Conservation (phyloP, 2,888 invertebrate species). For the Pelosia muscerda region DNA sequence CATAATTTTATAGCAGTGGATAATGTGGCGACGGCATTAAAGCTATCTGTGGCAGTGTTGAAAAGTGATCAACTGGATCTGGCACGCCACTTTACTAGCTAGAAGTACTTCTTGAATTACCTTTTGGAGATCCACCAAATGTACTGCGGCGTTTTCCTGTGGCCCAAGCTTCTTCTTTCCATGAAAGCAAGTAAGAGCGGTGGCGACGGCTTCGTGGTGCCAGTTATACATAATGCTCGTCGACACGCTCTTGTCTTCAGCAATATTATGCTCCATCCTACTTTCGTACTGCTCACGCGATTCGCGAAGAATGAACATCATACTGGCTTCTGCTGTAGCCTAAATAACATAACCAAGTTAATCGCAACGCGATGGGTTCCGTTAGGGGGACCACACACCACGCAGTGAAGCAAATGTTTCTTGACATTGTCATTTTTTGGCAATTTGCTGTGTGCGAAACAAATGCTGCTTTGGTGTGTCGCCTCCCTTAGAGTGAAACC, state of each 20-base stretch:
- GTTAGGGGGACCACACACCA: too few species aligned
- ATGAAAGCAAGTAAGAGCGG: slow-evolving; percentile 25
- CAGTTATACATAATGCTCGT: slow-evolving; percentile 18
- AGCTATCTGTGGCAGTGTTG: too few species aligned
- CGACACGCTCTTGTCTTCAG: slow-evolving; percentile 25
- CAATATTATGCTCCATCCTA: slow-evolving; percentile 52
- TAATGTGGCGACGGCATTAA: too few species aligned
- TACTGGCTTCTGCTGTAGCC: slow-evolving; percentile 49
- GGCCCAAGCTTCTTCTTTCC: slow-evolving; percentile 49
- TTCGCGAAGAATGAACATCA: slow-evolving; percentile 38
- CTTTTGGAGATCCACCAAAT: slow-evolving; percentile 27
- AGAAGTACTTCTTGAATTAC: slow-evolving; percentile 12
- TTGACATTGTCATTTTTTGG: too few species aligned
- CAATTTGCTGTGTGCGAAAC: too few species aligned
- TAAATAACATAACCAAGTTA: slow-evolving; percentile 17
- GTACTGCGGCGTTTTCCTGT: slow-evolving; percentile 25
- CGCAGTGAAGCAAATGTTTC: too few species aligned
- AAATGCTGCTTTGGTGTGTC: too few species aligned
- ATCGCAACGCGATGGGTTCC: too few species aligned
- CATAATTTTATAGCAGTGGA: too few species aligned
- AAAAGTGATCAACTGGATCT: too few species aligned
- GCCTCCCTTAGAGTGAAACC: too few species aligned
- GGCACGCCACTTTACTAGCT: too few species aligned
- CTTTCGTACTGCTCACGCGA: slow-evolving; percentile 43
- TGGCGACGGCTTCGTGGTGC: slow-evolving; percentile 26